These are phyloP conservation scores for Anomalospiza imberbis DNA, from an alignment of 2,797 vertebrate genomes.

Conservation along the genomic window DNA sequence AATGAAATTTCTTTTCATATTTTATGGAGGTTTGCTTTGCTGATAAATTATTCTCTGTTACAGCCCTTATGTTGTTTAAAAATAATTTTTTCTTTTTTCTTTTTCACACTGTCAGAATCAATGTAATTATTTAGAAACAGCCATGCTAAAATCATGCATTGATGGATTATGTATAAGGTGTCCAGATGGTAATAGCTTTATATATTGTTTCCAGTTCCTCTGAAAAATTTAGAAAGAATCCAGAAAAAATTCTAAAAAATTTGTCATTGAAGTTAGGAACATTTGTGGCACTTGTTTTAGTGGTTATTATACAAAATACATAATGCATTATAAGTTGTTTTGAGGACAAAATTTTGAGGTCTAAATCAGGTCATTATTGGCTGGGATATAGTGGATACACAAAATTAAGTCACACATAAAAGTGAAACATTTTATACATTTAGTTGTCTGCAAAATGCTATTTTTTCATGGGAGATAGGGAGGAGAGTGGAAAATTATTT, in stretches of 20 bases:
- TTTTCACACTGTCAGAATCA: not conserved
- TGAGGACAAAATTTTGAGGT: not conserved
- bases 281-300: not conserved
- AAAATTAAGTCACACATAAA: not conserved
- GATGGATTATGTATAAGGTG: not conserved
- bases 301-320: not conserved
- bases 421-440: not conserved
- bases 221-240: not conserved
- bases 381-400: not conserved
- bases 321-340: not conserved
- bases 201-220: not conserved
- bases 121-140: not conserved
- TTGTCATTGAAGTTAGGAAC: not conserved
- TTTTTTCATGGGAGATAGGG: not conserved
- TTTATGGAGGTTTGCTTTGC: not conserved
- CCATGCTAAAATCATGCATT: not conserved
- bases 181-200: not conserved
- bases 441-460: not conserved
- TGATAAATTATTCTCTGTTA: not conserved
- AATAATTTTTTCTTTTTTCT: not conserved
- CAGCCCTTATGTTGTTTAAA: not conserved
- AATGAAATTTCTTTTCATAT: not conserved
- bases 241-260: not conserved
- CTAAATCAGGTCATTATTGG: not conserved
- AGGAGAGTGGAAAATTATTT: not conserved